Evolutionary conservation across 2,888 invertebrate genomes (phyloP), one percentile per base, ranked within the genome.

Genomic region (Caenorhabditis virilis): DNA sequence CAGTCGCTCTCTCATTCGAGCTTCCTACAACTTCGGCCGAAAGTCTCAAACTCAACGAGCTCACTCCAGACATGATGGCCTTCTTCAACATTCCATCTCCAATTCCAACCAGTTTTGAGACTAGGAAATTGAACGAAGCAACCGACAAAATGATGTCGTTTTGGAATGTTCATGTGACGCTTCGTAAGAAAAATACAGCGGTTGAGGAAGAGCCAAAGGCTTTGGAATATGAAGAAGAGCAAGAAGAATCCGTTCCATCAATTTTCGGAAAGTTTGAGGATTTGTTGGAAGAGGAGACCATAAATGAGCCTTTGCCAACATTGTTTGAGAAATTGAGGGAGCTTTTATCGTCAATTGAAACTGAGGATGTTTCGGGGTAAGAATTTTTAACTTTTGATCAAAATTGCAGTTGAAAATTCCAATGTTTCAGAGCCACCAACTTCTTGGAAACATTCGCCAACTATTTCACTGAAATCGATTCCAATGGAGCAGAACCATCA

Each of bases 251-350:
- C 13, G 20, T 20, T 42, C 23, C 42, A 23, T 45, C 43, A 27
- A 45, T 45, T 27, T 45, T 45, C 16, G 43, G 22, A 22, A 45
- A 45, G 13, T 45, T 45, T 18, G 25, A 45, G 13, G 30, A 30
- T 9, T 9, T 30, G 6, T 30, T 30, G 6, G 30, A 30, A 13
- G 30, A 30, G 30, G 13, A 30, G 13, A 6, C 6, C 6, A 30
- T 30, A 6, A 13, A 30, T 30, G 6, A 6, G 30, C 13, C 13
- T 30, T 30, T 30, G 6, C 7, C 6, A 30, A 30, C 6, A 13
- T 9, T 30, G 30, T 9, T 9, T 30, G 30, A n/a, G n/a, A n/a
- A n/a, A n/a, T n/a, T n/a, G n/a, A n/a, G n/a, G n/a, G n/a, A n/a
- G n/a, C n/a, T n/a, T n/a, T n/a, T n/a, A n/a, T 30, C 30, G 30